phyloP scores from a whole-genome alignment of 2,888 invertebrate species.

The Sarcophaga rosellei region DNA sequence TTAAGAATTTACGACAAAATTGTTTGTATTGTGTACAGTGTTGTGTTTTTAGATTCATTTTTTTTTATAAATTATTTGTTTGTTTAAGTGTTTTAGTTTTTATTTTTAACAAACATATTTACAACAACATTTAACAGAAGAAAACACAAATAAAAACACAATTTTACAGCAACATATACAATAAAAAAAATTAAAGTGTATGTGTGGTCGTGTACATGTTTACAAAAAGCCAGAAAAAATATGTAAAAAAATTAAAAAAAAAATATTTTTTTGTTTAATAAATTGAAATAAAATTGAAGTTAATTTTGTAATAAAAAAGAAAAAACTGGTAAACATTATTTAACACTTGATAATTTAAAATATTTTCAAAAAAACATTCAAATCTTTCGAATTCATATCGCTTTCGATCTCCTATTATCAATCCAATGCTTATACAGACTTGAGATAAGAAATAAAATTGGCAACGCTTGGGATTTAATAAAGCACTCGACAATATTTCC shows the following conservation, averaged over 20 bases:
- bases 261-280: too few species aligned
- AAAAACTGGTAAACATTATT: constrained; percentile 63
- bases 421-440: too few species aligned
- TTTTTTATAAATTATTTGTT: background rate
- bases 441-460: too few species aligned
- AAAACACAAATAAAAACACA: constrained; percentile 26
- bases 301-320: constrained; percentile 55
- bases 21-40: constrained; percentile 1
- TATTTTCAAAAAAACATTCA: background rate
- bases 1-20: constrained; percentile 9
- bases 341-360: background rate
- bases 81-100: constrained; percentile 36
- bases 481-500: too few species aligned
- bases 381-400: too few species aligned
- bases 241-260: constrained; percentile 41
- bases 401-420: too few species aligned
- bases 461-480: too few species aligned
- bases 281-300: too few species aligned
- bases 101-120: constrained; percentile 36
- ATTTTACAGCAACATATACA: constrained; percentile 53
- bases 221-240: constrained; percentile 47
- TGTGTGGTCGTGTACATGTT: constrained; percentile 9
- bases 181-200: background rate
- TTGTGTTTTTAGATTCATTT: constrained; percentile 19
- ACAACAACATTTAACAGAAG: constrained; percentile 39